Conservation (phyloP, 2,797 vertebrate species). For the Enteromius fasciolatus region DNA sequence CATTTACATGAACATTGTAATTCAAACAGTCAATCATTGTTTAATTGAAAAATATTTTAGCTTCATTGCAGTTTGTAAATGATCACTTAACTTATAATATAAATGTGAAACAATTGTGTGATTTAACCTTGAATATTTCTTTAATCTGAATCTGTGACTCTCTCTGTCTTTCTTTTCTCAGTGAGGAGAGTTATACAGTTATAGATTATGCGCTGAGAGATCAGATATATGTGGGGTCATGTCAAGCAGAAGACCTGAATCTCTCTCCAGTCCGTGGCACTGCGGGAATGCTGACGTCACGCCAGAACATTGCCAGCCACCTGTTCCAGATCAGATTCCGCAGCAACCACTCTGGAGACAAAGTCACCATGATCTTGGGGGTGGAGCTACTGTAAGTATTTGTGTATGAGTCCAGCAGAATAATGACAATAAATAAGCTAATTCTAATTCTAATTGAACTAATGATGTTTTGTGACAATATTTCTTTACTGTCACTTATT, state of each 20-base stretch:
- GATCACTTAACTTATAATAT: no score
- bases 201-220: slow-evolving; percentile 89
- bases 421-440: no score
- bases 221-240: slow-evolving; percentile 84
- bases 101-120: neutral
- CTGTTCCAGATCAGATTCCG: slow-evolving; percentile 85
- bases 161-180: slow-evolving; percentile 59
- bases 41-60: neutral
- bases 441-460: no score
- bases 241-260: slow-evolving; percentile 79
- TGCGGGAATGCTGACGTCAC: slow-evolving; percentile 81
- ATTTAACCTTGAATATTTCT: neutral
- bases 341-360: slow-evolving; percentile 88
- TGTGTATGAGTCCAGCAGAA: neutral
- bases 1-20: neutral
- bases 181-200: slow-evolving; percentile 94
- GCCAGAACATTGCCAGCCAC: slow-evolving; percentile 76
- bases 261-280: slow-evolving; percentile 81
- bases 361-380: slow-evolving; percentile 87
- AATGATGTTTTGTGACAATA: no score
- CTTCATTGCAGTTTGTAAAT: neutral
- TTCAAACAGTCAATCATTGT: neutral
- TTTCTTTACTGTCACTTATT: no score
- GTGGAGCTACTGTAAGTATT: slow-evolving; percentile 88
- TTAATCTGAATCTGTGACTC: neutral